Evolutionary conservation across 2,797 vertebrate genomes (phyloP).

Genomic region (Sebastes oblongus): DNA sequence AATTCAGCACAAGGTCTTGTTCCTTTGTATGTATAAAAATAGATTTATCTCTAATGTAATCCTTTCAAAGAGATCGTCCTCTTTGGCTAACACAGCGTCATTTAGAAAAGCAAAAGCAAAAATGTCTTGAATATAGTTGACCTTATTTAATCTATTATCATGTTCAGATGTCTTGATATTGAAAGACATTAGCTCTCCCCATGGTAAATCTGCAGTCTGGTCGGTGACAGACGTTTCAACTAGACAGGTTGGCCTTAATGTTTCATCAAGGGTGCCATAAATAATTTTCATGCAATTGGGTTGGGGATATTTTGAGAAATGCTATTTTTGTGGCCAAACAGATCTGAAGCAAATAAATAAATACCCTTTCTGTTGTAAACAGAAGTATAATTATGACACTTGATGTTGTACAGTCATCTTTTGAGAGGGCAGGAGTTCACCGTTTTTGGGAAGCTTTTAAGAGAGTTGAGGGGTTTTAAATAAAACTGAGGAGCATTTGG

Average conservation of each 20-base stretch:
- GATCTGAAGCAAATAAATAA: slow-evolving; percentile 68
- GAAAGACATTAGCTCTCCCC: slow-evolving; percentile 81
- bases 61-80: slow-evolving; percentile 90
- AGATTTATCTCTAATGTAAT: slow-evolving; percentile 93
- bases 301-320: slow-evolving; percentile 73
- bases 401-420: slow-evolving; percentile 63
- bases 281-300: slow-evolving; percentile 72
- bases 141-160: slow-evolving; percentile 81
- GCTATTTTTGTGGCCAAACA: slow-evolving; percentile 73
- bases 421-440: slow-evolving; percentile 63
- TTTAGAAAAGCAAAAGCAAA: slow-evolving; percentile 87
- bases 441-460: slow-evolving; percentile 55
- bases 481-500: slow-evolving; percentile 57
- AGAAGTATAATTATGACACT: slow-evolving; percentile 58
- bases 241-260: slow-evolving; percentile 67
- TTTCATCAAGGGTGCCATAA: slow-evolving; percentile 73
- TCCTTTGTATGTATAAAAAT: slow-evolving; percentile 95
- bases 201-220: slow-evolving; percentile 65
- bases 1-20: slow-evolving; percentile 94
- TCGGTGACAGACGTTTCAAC: slow-evolving; percentile 67
- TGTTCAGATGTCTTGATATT: slow-evolving; percentile 79
- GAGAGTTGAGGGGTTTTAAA: slow-evolving; percentile 50
- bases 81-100: slow-evolving; percentile 90
- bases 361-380: slow-evolving; percentile 60
- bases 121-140: slow-evolving; percentile 85